Conservation (phyloP, 2,888 invertebrate species). For the Ectemnius cavifrons region DNA sequence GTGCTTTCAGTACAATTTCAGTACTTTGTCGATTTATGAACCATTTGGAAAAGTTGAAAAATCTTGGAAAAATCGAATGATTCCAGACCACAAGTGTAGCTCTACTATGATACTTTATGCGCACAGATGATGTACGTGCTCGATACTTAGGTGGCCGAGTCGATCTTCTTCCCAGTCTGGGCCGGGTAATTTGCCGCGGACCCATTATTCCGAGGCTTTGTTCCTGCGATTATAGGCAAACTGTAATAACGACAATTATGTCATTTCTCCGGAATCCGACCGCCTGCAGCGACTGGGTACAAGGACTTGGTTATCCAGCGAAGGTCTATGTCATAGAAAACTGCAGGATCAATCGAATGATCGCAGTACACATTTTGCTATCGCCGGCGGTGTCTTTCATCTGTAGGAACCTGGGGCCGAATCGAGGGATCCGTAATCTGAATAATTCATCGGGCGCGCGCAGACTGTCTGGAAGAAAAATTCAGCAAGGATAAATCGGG, state of each 20-base stretch:
- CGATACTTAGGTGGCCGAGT: slow-evolving; percentile 10
- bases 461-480: neutral
- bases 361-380: neutral
- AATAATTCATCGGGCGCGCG: slow-evolving; percentile 4
- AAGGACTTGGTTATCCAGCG: slow-evolving; percentile 62
- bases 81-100: too few species aligned
- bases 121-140: slow-evolving; percentile 8
- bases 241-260: slow-evolving; percentile 76
- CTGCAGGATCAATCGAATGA: slow-evolving; percentile 15
- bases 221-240: slow-evolving; percentile 71
- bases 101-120: too few species aligned
- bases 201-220: slow-evolving; percentile 67
- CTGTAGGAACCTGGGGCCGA: too few species aligned
- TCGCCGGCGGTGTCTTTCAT: too few species aligned
- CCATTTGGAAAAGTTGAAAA: too few species aligned
- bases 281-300: slow-evolving; percentile 66
- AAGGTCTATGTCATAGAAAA: slow-evolving; percentile 10
- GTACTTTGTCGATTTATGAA: too few species aligned
- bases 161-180: slow-evolving; percentile 47
- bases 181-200: slow-evolving; percentile 70
- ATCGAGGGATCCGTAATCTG: neutral
- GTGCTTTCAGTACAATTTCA: too few species aligned
- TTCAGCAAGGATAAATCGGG: neutral
- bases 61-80: too few species aligned
- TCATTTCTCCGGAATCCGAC: slow-evolving; percentile 71